Evolutionary conservation across 2,888 invertebrate species (phyloP).

Genomic region (Amblyjoppa fuscipennis): DNA sequence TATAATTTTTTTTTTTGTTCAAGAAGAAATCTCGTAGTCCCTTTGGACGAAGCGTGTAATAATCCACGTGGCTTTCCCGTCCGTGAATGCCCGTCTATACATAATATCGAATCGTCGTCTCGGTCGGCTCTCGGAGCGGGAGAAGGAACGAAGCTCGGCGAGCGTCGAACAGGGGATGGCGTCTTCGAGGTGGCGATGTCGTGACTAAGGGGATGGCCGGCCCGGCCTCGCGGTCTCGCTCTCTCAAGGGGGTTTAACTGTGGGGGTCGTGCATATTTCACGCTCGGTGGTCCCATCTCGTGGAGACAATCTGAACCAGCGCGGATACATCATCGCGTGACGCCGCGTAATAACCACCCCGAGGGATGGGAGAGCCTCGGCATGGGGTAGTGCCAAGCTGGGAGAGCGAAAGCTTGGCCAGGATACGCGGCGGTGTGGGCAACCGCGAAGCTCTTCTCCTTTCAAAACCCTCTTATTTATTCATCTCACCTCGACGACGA

Average conservation of each 20-base stretch:
- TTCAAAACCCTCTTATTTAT: slow-evolving; percentile 84
- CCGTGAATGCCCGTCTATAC: neutral
- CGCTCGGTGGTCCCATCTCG: slow-evolving; percentile 85
- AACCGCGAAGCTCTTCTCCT: slow-evolving; percentile 75
- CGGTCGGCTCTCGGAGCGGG: neutral
- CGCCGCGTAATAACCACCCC: slow-evolving; percentile 83
- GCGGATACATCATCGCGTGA: slow-evolving; percentile 85
- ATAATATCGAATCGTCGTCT: slow-evolving; percentile 49
- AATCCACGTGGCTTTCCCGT: neutral
- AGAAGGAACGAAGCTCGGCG: neutral
- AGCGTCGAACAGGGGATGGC: slow-evolving; percentile 57
- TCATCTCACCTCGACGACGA: slow-evolving; percentile 81
- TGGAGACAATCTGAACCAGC: slow-evolving; percentile 85
- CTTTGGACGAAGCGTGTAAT: slow-evolving; percentile 14
- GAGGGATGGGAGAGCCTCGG: slow-evolving; percentile 27
- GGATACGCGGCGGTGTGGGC: slow-evolving; percentile 66
- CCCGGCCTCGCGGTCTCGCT: slow-evolving; percentile 49
- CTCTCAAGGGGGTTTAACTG: slow-evolving; percentile 78
- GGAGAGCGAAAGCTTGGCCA: slow-evolving; percentile 53
- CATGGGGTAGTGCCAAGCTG: slow-evolving; percentile 29
- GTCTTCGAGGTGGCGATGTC: slow-evolving; percentile 80
- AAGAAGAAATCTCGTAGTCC: neutral
- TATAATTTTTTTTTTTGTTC: neutral
- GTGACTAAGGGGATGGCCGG: slow-evolving; percentile 78
- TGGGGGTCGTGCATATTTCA: slow-evolving; percentile 85